Conservation (phyloP, 1,140 invertebrate species). For the Rhagoletis zephyria region DNA sequence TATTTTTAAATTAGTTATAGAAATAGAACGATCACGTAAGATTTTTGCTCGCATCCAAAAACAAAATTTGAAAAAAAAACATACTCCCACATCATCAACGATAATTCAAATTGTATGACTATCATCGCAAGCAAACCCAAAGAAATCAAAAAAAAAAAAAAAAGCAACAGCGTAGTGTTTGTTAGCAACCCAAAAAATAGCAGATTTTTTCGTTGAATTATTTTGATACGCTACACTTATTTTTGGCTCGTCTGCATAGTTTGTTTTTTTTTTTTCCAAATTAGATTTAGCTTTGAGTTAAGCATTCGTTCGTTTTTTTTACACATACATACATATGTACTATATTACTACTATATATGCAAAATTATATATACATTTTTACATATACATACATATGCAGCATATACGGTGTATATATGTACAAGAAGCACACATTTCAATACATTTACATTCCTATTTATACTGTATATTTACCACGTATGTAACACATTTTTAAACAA, state of each 20-base stretch:
- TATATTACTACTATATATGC: no score
- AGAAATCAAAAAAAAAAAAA: conserved; percentile 32
- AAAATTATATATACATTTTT: not conserved
- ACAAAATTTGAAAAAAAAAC: not conserved
- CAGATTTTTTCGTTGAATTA: conserved; percentile 6
- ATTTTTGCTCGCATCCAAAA: not conserved
- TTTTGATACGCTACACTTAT: conserved; percentile 42
- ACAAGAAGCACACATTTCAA: conserved; percentile 37
- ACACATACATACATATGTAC: no score
- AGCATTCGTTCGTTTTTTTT: conserved; percentile 18
- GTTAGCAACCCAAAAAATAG: not conserved
- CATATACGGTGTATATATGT: conserved; percentile 22
- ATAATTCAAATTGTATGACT: not conserved
- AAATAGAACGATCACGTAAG: not conserved
- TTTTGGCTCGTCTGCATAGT: conserved; percentile 37
- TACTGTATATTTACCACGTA: conserved; percentile 51
- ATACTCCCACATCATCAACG: not conserved
- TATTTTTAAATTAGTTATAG: not conserved
- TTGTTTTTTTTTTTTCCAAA: conserved; percentile 23
- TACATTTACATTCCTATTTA: conserved; percentile 35
- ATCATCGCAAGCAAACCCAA: no score
- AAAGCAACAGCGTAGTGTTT: not conserved
- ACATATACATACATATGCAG: not conserved
- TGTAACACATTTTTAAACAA: conserved; percentile 50
- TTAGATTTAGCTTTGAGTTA: conserved; percentile 8